Evolutionary conservation across 2,888 invertebrate species (phyloP).

Genomic region (Magallana nippona): DNA sequence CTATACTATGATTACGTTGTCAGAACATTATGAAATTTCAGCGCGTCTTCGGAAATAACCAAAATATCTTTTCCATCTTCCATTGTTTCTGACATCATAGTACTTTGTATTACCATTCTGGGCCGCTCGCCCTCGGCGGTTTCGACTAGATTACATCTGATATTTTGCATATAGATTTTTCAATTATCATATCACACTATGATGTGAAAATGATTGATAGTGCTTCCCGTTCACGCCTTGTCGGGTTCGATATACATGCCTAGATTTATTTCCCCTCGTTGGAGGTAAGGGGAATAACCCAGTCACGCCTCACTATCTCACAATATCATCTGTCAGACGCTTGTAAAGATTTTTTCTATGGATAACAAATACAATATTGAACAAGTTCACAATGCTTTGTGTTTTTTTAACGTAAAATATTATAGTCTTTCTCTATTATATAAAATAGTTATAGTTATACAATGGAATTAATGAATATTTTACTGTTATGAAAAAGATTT

Average conservation of each 20-base stretch:
- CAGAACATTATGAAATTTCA: too few species aligned
- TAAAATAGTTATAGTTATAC: too few species aligned
- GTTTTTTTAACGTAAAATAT: too few species aligned
- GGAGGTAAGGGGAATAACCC: conserved; percentile 22
- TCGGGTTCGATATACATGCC: conserved; percentile 37
- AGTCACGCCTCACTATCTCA: background rate
- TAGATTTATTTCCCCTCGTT: conserved; percentile 36
- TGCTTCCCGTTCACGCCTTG: conserved; percentile 33
- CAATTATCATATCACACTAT: conserved; percentile 40
- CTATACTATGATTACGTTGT: too few species aligned
- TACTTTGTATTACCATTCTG: background rate
- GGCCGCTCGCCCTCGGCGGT: conserved; percentile 2
- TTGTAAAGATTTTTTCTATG: background rate
- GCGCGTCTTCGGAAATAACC: too few species aligned
- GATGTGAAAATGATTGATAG: conserved; percentile 24
- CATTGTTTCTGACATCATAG: background rate
- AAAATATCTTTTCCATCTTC: background rate
- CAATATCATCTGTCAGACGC: background rate
- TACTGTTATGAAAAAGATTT: too few species aligned
- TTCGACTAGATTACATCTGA: conserved; percentile 23
- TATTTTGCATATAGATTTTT: conserved; percentile 41
- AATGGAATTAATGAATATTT: too few species aligned
- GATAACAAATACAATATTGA: background rate
- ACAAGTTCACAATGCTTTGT: too few species aligned
- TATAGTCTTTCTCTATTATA: too few species aligned